phyloP scores from a whole-genome alignment of 2,113 vertebrate genomes.

The Etia nguti region DNA sequence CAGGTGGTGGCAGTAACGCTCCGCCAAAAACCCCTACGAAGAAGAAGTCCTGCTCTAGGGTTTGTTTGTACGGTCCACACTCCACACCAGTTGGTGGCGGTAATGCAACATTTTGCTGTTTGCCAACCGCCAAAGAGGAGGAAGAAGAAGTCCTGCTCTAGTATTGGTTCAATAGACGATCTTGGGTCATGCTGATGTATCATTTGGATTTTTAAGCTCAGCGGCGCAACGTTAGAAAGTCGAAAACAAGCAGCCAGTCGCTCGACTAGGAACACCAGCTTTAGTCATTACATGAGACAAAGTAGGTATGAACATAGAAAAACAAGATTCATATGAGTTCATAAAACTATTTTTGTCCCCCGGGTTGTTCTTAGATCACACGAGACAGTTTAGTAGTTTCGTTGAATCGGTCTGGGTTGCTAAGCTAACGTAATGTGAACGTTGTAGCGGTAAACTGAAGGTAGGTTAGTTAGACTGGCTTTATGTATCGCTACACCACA shows the following conservation, averaged over 20 bases:
- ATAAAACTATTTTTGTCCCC: background rate
- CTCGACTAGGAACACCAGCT: background rate
- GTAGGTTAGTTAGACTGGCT: background rate
- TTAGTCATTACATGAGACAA: background rate
- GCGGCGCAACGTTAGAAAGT: background rate
- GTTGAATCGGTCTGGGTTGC: background rate
- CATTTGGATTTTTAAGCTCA: background rate
- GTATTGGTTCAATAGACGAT: background rate
- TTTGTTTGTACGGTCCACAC: background rate
- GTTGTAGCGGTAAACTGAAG: background rate
- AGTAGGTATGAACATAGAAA: background rate
- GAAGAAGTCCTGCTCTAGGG: background rate
- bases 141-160: background rate
- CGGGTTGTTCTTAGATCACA: background rate
- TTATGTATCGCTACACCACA: too few species aligned
- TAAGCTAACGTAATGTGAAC: conserved; percentile 24
- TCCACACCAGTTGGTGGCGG: background rate
- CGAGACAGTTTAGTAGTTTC: background rate
- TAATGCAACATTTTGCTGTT: background rate
- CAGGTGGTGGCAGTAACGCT: background rate
- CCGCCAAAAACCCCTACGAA: background rate
- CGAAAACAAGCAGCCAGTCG: background rate
- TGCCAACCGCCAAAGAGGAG: background rate
- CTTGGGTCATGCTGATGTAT: background rate
- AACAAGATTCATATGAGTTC: background rate